These are phyloP conservation scores for Eumacrocentrus americanus DNA, from an alignment of 2,888 invertebrate species.

Conservation along the genomic window DNA sequence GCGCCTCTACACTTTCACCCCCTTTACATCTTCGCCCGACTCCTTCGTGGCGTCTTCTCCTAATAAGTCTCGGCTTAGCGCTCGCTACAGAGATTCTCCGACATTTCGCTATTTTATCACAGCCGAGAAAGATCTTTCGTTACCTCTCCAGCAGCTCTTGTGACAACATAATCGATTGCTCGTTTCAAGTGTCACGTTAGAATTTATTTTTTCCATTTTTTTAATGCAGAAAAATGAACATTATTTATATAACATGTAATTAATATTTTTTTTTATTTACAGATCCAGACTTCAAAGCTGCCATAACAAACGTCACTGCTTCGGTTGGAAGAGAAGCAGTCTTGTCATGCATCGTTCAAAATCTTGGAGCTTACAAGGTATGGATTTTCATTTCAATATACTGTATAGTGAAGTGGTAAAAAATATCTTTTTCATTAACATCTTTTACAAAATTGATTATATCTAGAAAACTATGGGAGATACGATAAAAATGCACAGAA, in stretches of 20 bases:
- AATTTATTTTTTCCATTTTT: neutral
- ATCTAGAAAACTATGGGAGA: no score
- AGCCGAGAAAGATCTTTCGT: no score
- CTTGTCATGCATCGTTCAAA: conserved; percentile 81
- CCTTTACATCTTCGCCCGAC: no score
- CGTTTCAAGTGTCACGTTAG: neutral
- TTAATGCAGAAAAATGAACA: neutral
- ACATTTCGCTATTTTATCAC: conserved; percentile 7
- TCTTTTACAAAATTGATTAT: no score
- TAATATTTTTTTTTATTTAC: conserved; percentile 61
- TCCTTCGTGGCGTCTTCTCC: no score
- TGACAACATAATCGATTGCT: neutral
- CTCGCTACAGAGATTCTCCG: conserved; percentile 2
- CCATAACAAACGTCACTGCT: conserved; percentile 82
- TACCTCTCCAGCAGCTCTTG: neutral
- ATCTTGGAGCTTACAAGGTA: conserved; percentile 84
- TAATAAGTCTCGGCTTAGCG: conserved; percentile 10
- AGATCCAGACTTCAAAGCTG: conserved; percentile 81
- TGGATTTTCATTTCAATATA: conserved; percentile 33
- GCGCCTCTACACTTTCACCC: neutral
- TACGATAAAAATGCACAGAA: no score
- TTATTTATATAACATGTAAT: neutral
- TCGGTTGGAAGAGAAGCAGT: conserved; percentile 85
- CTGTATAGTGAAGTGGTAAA: no score
- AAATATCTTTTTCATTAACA: no score